Evolutionary conservation across 2,797 vertebrate genomes (phyloP).

Genomic region (Artibeus jamaicensis): DNA sequence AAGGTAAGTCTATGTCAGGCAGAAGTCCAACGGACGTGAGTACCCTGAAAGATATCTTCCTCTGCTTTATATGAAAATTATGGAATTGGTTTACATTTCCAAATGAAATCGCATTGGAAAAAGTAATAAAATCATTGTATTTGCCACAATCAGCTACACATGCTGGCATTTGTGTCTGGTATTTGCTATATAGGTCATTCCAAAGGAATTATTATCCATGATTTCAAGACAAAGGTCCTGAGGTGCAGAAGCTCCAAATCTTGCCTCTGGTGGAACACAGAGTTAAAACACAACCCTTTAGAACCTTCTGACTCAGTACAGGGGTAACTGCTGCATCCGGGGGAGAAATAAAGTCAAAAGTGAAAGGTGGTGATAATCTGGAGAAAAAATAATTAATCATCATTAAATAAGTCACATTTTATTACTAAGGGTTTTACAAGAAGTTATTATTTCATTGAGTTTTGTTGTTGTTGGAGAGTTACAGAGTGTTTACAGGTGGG

Average conservation of each 20-base stretch:
- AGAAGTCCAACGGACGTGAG: not conserved
- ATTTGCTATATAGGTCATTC: not conserved
- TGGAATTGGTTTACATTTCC: not conserved
- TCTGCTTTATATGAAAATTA: conserved; percentile 1
- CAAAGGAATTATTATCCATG: not conserved
- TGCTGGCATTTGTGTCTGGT: not conserved
- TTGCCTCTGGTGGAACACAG: not conserved
- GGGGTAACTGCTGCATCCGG: not conserved
- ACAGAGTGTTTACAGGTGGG: not conserved
- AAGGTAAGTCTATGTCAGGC: not conserved
- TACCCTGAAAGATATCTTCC: not conserved
- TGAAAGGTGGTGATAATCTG: not conserved
- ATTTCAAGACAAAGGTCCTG: not conserved
- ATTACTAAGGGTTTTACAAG: not conserved
- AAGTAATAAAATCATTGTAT: not conserved
- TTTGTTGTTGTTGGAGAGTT: not conserved
- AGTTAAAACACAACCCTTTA: not conserved
- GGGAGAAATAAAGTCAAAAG: conserved; percentile 5
- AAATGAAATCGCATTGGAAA: not conserved
- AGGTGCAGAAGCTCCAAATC: not conserved
- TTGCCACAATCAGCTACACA: not conserved
- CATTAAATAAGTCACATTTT: not conserved
- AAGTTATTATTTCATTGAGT: not conserved
- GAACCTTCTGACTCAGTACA: not conserved
- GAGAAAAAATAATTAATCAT: not conserved